These are phyloP conservation scores for Orthonyx spaldingii DNA, from an alignment of 2,113 vertebrate genomes.

Conservation along the genomic window DNA sequence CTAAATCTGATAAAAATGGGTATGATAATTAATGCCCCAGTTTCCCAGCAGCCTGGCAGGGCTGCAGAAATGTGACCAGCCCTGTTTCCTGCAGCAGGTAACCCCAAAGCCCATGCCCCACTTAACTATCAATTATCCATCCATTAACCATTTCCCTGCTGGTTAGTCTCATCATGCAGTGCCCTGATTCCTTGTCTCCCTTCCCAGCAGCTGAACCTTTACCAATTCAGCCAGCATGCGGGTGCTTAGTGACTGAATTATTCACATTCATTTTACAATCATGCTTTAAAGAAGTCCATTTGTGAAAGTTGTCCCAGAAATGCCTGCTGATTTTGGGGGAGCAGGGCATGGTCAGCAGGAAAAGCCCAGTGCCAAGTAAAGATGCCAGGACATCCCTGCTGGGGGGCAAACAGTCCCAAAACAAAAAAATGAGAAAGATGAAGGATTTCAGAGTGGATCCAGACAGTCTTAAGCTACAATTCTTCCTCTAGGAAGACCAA, in stretches of 20 bases:
- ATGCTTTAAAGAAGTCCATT: not conserved
- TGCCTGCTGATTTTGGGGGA: not conserved
- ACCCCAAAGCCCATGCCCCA: not conserved
- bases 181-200: not conserved
- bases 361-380: not conserved
- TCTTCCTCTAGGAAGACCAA: not conserved
- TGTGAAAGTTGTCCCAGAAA: not conserved
- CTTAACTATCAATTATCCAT: not conserved
- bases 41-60: not conserved
- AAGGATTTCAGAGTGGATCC: not conserved
- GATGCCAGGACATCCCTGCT: not conserved
- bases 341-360: not conserved
- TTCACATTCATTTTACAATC: not conserved
- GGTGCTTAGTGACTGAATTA: not conserved
- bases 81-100: not conserved
- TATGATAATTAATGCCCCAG: not conserved
- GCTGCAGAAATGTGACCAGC: not conserved
- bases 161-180: not conserved
- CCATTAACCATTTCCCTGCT: not conserved
- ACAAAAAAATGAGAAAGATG: not conserved
- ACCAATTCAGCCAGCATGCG: rapidly evolving
- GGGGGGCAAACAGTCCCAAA: not conserved
- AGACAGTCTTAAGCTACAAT: not conserved
- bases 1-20: not conserved
- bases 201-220: not conserved